Evolutionary conservation across 2,113 vertebrate genomes (phyloP), one percentile per base, ranked within the genome.

Genomic region (Promerops cafer): DNA sequence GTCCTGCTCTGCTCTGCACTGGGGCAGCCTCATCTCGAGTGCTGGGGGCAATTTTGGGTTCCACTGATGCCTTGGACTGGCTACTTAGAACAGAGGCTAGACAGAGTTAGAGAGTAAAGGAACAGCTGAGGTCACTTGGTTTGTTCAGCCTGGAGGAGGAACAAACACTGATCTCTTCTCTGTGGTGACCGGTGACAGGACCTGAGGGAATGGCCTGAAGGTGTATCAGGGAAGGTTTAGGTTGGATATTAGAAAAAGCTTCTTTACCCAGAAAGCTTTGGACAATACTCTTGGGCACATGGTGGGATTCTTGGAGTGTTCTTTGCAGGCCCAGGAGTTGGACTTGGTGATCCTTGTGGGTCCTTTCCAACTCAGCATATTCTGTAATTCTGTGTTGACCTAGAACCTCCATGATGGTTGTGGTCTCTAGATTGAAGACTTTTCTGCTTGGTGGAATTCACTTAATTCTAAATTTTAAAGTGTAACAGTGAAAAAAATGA

Each of bases 1-100:
- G 9, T 31, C 12, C 33, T 7, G 3, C 7, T 31, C n/a, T 66
- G 27, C n/a, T 60, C 52, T 68, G 28, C 5, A 3, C 17, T 57
- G 52, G 22, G 14, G 6, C 0, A 0, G 22, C 78, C 64, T 68
- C 78, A 39, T 22, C 52, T 21, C 1, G 0, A 39, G 53, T 39
- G 2, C 54, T 50, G 30, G 3, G 11, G 3, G 1, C 7, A 59
- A 5, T 1, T 40, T 35, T 82, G 6, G 12, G 24, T 33, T 2
- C 14, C 35, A 39, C 20, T 52, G 35, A 31, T 70, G 14, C 35
- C 35, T 23, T 70, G 68, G 27, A 39, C 10, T 52, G 35, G 27
- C 7, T 37, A 52, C 3, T 35, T 13, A 31, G 27, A 70, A 10
- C 27, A 70, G 26, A 50, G 65, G n/a, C 45, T 27, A 37, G 45